These are phyloP conservation scores for Sceliomorpha sp. DNA, from an alignment of 2,888 invertebrate species.

Conservation along the genomic window DNA sequence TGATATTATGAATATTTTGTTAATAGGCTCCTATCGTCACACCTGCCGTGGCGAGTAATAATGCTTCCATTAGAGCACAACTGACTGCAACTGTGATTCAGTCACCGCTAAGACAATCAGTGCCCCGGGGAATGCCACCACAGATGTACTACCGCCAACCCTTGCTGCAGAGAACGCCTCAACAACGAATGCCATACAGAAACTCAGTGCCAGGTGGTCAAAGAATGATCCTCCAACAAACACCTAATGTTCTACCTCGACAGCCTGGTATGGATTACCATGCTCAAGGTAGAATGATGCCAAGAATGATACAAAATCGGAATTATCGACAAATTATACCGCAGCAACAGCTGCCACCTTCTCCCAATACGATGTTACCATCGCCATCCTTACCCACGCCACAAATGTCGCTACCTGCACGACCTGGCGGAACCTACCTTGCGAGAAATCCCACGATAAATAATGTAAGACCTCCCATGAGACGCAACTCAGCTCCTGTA, in stretches of 20 bases:
- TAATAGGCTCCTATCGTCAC: no score
- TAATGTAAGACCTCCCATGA: background rate
- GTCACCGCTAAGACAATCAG: background rate
- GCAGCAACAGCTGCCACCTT: no score
- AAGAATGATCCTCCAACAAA: constrained; percentile 37
- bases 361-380: no score
- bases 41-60: constrained; percentile 6
- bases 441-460: no score
- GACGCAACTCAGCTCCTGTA: no score
- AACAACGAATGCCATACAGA: constrained; percentile 15
- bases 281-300: constrained; percentile 31
- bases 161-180: background rate
- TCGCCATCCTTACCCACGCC: no score
- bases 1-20: no score
- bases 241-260: constrained; percentile 51
- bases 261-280: background rate
- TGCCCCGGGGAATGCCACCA: constrained; percentile 22
- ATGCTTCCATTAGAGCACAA: background rate
- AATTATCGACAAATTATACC: no score
- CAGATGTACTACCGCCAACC: constrained; percentile 6
- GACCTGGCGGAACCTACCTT: no score
- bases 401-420: no score
- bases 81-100: background rate
- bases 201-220: constrained; percentile 10
- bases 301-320: constrained; percentile 21